Base-by-base conservation (phyloP, 2,888 invertebrate genomes). In the Argyresthia goedartella region DNA sequence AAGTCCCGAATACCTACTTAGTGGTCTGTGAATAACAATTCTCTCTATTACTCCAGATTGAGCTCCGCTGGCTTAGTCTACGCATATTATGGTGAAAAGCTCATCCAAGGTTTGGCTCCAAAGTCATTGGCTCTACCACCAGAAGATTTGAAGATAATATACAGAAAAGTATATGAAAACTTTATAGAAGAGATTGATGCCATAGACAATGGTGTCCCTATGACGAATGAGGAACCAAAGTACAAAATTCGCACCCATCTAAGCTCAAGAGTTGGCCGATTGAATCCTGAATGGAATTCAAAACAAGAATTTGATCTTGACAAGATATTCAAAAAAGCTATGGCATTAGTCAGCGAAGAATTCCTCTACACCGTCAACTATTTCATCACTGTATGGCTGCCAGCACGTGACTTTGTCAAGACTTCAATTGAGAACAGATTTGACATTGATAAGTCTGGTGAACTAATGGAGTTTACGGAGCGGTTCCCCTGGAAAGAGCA, bases 41-140 rank as follows among this genome's bases (percentile, higher is more conserved):
- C 25, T 25, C 25, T 25, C 25, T 25, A 25, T 25, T 25, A 25
- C 25, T 77, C 85, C 56, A 96, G 95, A 73, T 87, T 99, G 51
- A 98, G 98, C 79, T 97, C 97, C 61, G 99, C 99, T 3, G 99
- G 99, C 0, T 84, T 99, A 16, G 80, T 99, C 11, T 99, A 96
- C 69, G 90, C 93, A 43, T 95, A 94, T 72, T 99, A 93, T 73
- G 99, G 99, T 0, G 89, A 93, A 63, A 88, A 91, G 58, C 88
- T 99, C 0, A 89, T 98, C 41, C 82, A 89, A 54, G 78, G 86
- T 55, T 67, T 94, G 25, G 62, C 76, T 6, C 78, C 86, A 1
- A 71, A 87, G 42, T 69, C 85, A 15, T 64, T 80, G 0, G 61
- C 65, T 0, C 53, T 84, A 3, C 79, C 81, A 1, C 76, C 89